phyloP scores from a whole-genome alignment of 2,888 invertebrate genomes.

The Lissocephala sabroskyi region DNA sequence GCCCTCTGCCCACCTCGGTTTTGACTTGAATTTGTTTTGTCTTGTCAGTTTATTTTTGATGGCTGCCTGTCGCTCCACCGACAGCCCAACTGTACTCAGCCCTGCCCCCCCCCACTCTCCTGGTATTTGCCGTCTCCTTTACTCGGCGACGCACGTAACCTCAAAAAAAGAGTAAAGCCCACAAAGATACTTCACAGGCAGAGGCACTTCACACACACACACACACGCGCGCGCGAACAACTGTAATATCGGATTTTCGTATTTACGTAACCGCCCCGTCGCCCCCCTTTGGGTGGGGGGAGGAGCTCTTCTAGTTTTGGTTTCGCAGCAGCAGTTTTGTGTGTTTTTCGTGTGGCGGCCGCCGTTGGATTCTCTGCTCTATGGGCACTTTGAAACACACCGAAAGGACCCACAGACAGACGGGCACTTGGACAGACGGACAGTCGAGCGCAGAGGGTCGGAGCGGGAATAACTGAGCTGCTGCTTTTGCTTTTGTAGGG shows the following conservation, averaged over 20 bases:
- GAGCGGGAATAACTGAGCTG: no score
- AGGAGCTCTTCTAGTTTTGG: slow-evolving; percentile 27
- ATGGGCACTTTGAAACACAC: slow-evolving; percentile 53
- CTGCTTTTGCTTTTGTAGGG: no score
- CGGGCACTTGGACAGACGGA: slow-evolving; percentile 34
- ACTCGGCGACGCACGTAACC: slow-evolving; percentile 54
- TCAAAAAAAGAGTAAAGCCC: no score
- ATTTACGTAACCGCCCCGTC: slow-evolving; percentile 50
- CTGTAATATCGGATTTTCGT: slow-evolving; percentile 61
- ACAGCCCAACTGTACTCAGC: no score
- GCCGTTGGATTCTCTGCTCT: slow-evolving; percentile 36
- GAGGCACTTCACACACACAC: slow-evolving; percentile 3
- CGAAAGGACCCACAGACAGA: slow-evolving; percentile 55
- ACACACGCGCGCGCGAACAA: slow-evolving; percentile 19
- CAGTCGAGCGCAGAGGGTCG: no score
- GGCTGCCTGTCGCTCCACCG: no score
- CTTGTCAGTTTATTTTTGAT: slow-evolving; percentile 47
- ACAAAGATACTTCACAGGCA: slow-evolving; percentile 2
- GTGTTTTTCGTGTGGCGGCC: slow-evolving; percentile 26
- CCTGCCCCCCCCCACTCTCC: no score
- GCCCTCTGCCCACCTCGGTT: slow-evolving; percentile 37
- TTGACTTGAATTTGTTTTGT: slow-evolving; percentile 25
- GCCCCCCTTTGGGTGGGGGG: no score
- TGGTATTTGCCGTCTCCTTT: slow-evolving; percentile 15
- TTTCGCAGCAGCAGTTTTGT: neutral